Conservation (phyloP, 2,888 invertebrate genomes). For the Apotomis turbidana region DNA sequence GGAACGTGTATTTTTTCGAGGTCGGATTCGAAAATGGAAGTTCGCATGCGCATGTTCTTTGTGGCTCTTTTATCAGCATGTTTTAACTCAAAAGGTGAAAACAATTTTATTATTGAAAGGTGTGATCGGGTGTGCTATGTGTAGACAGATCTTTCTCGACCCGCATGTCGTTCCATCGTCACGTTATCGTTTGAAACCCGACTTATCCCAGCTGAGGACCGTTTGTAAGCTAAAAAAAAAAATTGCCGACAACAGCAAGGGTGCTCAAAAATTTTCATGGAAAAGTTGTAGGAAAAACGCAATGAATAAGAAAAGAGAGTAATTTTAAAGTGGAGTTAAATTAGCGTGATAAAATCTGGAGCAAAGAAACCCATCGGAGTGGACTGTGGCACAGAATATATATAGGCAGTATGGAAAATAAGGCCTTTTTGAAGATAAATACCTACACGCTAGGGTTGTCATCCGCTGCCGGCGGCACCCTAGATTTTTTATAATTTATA, state of each 20-base stretch:
- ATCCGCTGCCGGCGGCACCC: no score
- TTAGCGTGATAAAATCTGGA: no score
- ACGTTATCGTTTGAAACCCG: constrained; percentile 5
- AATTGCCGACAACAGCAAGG: constrained; percentile 1
- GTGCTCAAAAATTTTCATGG: constrained; percentile 4
- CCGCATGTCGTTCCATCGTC: constrained; percentile 20
- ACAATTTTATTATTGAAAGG: background rate
- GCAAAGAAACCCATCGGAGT: no score
- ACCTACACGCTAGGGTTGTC: no score
- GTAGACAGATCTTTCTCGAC: constrained; percentile 4
- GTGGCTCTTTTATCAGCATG: background rate
- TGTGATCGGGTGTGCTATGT: constrained; percentile 6
- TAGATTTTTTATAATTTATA: no score
- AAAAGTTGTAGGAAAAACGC: background rate
- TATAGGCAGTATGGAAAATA: no score
- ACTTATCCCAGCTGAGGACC: constrained; percentile 22
- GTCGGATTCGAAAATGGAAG: no score
- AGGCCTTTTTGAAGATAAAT: no score
- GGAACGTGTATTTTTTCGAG: no score
- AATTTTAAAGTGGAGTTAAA: no score
- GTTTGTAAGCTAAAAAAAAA: constrained; percentile 25
- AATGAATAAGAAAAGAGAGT: background rate
- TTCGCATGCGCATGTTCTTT: background rate
- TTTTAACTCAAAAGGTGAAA: background rate
- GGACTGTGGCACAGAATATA: no score